These are phyloP conservation scores for Liparis tanakae DNA, from an alignment of 2,797 vertebrate species.

Conservation along the genomic window DNA sequence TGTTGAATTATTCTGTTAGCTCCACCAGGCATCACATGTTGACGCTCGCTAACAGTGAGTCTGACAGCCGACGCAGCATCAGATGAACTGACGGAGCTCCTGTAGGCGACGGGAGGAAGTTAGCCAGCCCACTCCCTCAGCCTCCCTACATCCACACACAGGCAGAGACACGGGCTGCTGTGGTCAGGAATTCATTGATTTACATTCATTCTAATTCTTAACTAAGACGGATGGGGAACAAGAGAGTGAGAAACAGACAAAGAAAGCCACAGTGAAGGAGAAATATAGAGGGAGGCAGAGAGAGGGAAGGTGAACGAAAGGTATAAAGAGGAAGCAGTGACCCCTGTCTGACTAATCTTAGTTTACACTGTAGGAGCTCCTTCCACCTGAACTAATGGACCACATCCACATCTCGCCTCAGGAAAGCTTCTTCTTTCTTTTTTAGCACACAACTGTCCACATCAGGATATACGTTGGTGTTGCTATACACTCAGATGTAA, in stretches of 20 bases:
- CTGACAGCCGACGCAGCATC: background rate
- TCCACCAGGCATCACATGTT: too few species aligned
- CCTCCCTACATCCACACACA: background rate
- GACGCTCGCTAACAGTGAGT: background rate
- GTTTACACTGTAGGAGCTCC: conserved; percentile 43
- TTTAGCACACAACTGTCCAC: conserved; percentile 1
- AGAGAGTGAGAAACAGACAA: conserved; percentile 7
- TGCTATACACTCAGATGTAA: too few species aligned
- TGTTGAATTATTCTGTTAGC: too few species aligned
- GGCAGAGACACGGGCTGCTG: background rate
- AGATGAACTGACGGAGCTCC: background rate
- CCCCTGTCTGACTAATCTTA: conserved; percentile 61
- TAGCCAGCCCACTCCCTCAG: background rate
- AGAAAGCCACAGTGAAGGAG: conserved; percentile 28
- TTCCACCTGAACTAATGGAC: conserved; percentile 65
- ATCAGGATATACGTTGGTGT: background rate
- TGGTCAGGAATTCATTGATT: background rate
- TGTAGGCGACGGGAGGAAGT: background rate
- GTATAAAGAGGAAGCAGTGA: conserved; percentile 59
- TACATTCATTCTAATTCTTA: background rate
- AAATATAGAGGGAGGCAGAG: conserved; percentile 14
- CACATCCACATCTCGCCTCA: conserved; percentile 38
- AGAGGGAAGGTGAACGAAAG: conserved; percentile 41
- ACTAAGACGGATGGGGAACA: conserved; percentile 27
- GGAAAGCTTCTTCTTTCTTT: background rate